Evolutionary conservation across 2,797 vertebrate species (phyloP).

Genomic region (Rhadinocentrus ornatus): DNA sequence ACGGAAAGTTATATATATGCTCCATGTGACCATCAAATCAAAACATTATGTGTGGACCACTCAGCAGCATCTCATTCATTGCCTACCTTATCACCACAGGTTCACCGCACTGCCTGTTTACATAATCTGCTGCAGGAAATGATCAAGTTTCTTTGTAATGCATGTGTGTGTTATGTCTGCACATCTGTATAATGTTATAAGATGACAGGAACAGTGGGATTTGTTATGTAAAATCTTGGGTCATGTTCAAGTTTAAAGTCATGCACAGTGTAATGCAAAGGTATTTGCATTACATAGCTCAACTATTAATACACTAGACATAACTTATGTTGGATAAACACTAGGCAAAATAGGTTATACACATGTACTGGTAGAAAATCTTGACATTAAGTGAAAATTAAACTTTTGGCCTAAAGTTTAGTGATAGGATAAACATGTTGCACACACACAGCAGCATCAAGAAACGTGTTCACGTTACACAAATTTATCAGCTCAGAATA

Average conservation of each 20-base stretch:
- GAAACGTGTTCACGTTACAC: not conserved
- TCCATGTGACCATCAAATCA: slow-evolving; percentile 46
- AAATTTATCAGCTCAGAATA: not conserved
- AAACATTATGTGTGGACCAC: slow-evolving; percentile 46
- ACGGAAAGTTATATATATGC: slow-evolving; percentile 44
- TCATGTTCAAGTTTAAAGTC: slow-evolving; percentile 7
- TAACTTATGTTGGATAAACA: not conserved
- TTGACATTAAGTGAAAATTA: not conserved
- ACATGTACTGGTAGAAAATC: not conserved
- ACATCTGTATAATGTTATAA: slow-evolving; percentile 15
- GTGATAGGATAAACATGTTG: not conserved
- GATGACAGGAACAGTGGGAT: not conserved
- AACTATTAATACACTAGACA: not conserved
- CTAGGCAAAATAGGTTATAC: not conserved
- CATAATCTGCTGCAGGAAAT: slow-evolving; percentile 53
- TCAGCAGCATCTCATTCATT: slow-evolving; percentile 44
- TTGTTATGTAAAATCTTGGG: slow-evolving; percentile 12
- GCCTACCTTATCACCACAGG: slow-evolving; percentile 28
- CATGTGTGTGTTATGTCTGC: slow-evolving; percentile 24
- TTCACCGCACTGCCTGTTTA: slow-evolving; percentile 32
- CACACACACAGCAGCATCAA: slow-evolving; percentile 1
- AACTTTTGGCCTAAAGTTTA: not conserved
- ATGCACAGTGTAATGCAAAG: not conserved
- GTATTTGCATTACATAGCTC: not conserved
- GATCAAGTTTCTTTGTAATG: slow-evolving; percentile 42